Conservation (phyloP, 2,113 vertebrate genomes). For the Stictonetta naevosa region DNA sequence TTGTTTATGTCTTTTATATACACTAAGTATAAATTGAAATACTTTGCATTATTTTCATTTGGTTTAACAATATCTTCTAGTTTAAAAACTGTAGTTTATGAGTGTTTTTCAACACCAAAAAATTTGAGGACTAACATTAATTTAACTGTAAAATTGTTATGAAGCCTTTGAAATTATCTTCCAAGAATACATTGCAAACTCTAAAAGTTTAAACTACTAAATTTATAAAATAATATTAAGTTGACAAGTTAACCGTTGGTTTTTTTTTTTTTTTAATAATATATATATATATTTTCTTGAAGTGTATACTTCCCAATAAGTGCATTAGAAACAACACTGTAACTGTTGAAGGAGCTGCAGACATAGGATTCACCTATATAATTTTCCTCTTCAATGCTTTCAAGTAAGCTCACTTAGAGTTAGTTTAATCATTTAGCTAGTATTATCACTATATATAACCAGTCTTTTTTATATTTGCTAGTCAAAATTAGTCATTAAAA, state of each 20-base stretch:
- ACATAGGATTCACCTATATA: not conserved
- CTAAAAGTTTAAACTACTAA: not conserved
- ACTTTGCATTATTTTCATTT: not conserved
- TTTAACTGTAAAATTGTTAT: not conserved
- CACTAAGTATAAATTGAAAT: not conserved
- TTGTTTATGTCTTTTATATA: not conserved
- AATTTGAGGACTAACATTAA: not conserved
- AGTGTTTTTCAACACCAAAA: not conserved
- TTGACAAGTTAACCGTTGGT: not conserved
- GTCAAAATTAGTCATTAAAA: not conserved
- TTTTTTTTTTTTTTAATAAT: not conserved
- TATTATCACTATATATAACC: not conserved
- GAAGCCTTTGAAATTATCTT: not conserved
- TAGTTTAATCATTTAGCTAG: not conserved
- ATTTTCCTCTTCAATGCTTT: not conserved
- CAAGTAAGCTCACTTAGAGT: not conserved
- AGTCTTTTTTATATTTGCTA: not conserved
- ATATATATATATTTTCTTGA: too few relatives aligned
- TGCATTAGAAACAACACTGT: not conserved
- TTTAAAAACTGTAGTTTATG: not conserved
- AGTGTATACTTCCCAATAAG: not conserved
- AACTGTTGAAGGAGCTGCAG: not conserved
- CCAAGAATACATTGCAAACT: not conserved
- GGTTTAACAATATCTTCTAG: not conserved
- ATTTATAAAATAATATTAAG: not conserved